Evolutionary conservation across 2,888 invertebrate species (phyloP).

Genomic region (Tineola bisselliella): DNA sequence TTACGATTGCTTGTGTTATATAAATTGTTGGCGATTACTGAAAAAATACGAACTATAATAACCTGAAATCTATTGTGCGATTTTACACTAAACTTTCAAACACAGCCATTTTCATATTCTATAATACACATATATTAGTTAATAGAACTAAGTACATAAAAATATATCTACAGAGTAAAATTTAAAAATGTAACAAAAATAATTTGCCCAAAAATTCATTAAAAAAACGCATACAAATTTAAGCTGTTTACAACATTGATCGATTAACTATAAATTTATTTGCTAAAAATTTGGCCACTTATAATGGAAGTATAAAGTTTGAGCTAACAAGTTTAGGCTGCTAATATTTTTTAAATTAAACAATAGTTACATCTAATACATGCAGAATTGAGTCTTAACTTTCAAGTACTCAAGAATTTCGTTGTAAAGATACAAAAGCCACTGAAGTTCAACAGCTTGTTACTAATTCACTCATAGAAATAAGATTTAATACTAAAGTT

Average conservation of each 20-base stretch:
- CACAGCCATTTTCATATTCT: conserved; percentile 62
- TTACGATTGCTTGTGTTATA: too few species aligned
- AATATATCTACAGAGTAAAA: not conserved
- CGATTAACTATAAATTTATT: not conserved
- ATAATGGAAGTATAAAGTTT: conserved; percentile 5
- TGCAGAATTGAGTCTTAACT: too few species aligned
- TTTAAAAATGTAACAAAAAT: not conserved
- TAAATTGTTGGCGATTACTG: too few species aligned
- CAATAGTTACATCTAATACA: too few species aligned
- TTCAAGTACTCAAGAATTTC: too few species aligned
- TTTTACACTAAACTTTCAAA: conserved; percentile 43
- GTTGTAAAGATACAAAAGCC: too few species aligned
- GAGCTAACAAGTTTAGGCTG: conserved; percentile 1
- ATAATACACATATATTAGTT: conserved; percentile 26
- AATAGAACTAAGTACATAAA: conserved; percentile 11
- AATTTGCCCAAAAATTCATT: not conserved
- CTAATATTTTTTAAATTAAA: not conserved
- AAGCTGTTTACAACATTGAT: not conserved
- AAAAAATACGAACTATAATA: not conserved
- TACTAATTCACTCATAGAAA: too few species aligned
- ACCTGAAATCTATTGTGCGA: conserved; percentile 33
- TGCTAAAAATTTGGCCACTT: conserved; percentile 3
- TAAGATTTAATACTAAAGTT: too few species aligned
- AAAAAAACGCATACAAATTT: not conserved
- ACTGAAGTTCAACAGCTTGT: too few species aligned